Evolutionary conservation across 2,888 invertebrate genomes (phyloP).

Genomic region (Athripsodes cinereus): DNA sequence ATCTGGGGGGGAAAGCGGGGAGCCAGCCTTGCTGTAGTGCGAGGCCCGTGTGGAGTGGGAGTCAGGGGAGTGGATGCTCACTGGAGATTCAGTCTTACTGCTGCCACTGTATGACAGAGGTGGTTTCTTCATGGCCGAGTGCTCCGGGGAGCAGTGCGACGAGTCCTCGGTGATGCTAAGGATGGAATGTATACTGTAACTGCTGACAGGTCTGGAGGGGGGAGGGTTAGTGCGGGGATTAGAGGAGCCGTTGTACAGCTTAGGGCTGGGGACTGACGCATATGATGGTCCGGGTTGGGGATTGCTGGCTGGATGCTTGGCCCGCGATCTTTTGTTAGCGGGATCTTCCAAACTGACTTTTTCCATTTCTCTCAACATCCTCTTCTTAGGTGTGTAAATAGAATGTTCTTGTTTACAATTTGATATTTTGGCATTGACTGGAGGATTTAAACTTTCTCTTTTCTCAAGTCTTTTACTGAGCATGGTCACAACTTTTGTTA

Average conservation of each 20-base stretch:
- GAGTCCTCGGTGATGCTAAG: conserved; percentile 58
- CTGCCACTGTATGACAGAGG: conserved; percentile 37
- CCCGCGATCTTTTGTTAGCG: conserved; percentile 54
- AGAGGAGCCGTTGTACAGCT: conserved; percentile 32
- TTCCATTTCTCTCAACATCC: conserved; percentile 76
- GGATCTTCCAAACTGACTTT: conserved; percentile 66
- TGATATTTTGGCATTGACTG: conserved; percentile 44
- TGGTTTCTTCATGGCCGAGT: conserved; percentile 31
- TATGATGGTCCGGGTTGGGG: conserved; percentile 32
- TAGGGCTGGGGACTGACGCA: conserved; percentile 28
- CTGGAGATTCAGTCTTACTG: conserved; percentile 41
- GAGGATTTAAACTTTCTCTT: too few relatives aligned
- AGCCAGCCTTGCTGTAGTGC: conserved; percentile 36
- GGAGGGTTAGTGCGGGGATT: conserved; percentile 30
- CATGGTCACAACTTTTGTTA: conserved; percentile 37
- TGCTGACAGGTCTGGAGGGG: conserved; percentile 53
- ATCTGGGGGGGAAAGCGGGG: conserved; percentile 36
- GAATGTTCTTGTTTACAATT: conserved; percentile 45
- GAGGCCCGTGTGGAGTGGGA: conserved; percentile 6
- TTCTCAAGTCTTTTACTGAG: conserved; percentile 40
- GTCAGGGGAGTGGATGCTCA: conserved; percentile 42
- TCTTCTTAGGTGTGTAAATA: conserved; percentile 76
- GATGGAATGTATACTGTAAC: conserved; percentile 81
- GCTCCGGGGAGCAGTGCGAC: conserved; percentile 40
- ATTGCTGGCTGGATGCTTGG: conserved; percentile 39